Evolutionary conservation across 1,140 invertebrate genomes (phyloP).

Genomic region (Chironomus tepperi): DNA sequence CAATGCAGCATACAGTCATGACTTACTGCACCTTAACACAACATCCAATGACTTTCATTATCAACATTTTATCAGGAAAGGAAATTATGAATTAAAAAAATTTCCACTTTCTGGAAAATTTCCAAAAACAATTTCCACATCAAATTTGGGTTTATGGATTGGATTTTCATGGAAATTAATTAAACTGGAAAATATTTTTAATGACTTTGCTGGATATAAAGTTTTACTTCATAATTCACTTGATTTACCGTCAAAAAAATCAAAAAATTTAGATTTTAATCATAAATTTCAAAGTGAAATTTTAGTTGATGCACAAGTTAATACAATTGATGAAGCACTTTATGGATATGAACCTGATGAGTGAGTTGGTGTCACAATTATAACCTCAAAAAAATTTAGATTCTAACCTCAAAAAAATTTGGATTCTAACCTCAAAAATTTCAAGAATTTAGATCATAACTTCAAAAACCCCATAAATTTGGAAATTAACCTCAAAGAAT

Average conservation of each 20-base stretch:
- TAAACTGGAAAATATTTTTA: neutral
- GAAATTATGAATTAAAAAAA: too few species aligned
- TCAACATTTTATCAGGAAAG: too few species aligned
- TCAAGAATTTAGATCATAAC: too few species aligned
- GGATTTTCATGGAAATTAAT: neutral
- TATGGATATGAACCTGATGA: neutral
- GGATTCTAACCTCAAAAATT: too few species aligned
- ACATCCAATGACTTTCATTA: neutral
- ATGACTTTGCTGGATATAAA: slow-evolving; percentile 31
- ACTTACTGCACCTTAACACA: neutral
- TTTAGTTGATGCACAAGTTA: neutral
- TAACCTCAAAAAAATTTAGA: too few species aligned
- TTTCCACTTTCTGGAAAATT: too few species aligned
- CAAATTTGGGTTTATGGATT: neutral
- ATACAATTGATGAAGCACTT: neutral
- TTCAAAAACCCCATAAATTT: too few species aligned
- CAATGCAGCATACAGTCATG: neutral
- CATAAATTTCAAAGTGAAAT: neutral
- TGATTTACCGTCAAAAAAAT: neutral
- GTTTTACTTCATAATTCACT: neutral
- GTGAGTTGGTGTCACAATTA: too few species aligned
- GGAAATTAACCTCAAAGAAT: too few species aligned
- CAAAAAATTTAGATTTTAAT: neutral
- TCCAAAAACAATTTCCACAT: neutral
- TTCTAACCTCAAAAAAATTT: too few species aligned